Conservation (phyloP, 1,140 invertebrate genomes). For the Drosophila rufa region DNA sequence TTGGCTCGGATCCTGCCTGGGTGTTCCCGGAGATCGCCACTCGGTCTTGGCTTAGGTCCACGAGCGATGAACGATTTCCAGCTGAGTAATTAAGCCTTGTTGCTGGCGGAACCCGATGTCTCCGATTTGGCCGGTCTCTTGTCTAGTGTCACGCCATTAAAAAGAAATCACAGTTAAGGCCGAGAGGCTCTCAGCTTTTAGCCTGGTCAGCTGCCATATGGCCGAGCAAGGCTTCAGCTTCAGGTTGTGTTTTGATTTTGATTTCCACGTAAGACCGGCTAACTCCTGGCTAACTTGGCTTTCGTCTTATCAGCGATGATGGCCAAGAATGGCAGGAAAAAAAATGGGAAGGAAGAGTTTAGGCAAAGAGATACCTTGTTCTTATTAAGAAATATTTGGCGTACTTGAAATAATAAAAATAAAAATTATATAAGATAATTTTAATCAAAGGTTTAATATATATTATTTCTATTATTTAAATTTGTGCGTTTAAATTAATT, state of each 20-base stretch:
- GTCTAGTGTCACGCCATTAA: slow-evolving; percentile 83
- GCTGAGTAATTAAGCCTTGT: slow-evolving; percentile 82
- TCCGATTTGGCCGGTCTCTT: slow-evolving; percentile 38
- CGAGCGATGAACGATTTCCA: slow-evolving; percentile 72
- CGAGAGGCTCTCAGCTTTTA: slow-evolving; percentile 19
- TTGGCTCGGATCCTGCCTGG: slow-evolving; percentile 56
- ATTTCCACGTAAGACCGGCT: slow-evolving; percentile 75
- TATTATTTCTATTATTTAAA: no score
- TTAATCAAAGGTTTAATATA: no score
- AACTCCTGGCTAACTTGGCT: slow-evolving; percentile 17
- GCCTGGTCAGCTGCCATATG: slow-evolving; percentile 69
- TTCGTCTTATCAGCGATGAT: slow-evolving; percentile 72
- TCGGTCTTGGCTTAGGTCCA: slow-evolving; percentile 4
- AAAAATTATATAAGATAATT: no score
- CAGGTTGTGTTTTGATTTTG: slow-evolving; percentile 40
- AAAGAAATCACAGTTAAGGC: slow-evolving; percentile 80
- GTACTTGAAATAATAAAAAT: no score
- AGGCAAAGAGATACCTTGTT: background rate
- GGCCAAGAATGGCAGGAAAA: slow-evolving; percentile 9
- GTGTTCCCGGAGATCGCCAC: slow-evolving; percentile 69
- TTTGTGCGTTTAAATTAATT: no score
- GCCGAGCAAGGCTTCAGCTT: slow-evolving; percentile 18
- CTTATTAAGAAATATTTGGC: background rate
- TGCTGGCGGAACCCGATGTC: slow-evolving; percentile 34
- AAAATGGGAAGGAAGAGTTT: background rate